Evolutionary conservation across 2,888 invertebrate species (phyloP).

Genomic region (Drosophila prolongata): DNA sequence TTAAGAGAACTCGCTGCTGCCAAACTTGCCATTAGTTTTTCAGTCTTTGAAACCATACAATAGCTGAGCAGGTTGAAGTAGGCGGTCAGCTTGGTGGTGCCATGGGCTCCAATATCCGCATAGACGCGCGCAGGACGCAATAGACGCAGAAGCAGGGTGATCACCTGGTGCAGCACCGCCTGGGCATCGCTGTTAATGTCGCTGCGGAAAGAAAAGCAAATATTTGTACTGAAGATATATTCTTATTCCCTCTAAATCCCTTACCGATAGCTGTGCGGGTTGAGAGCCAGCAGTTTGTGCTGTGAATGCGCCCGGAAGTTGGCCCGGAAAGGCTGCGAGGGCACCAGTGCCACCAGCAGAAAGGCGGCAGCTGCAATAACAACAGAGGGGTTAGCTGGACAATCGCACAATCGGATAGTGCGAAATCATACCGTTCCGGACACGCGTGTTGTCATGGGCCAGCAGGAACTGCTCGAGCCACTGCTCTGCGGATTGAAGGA

Average conservation of each 20-base stretch:
- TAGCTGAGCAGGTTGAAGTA: constrained; percentile 97
- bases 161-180: constrained; percentile 88
- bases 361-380: constrained; percentile 90
- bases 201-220: constrained; percentile 53
- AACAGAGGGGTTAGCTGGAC: neutral
- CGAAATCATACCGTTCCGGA: constrained; percentile 88
- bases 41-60: constrained; percentile 94
- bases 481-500: constrained; percentile 94
- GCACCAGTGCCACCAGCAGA: constrained; percentile 94
- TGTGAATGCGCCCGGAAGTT: constrained; percentile 89
- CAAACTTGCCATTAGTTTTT: constrained; percentile 93
- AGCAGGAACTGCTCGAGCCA: constrained; percentile 96
- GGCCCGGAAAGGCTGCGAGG: constrained; percentile 95
- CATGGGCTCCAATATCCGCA: constrained; percentile 93
- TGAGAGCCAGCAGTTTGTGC: constrained; percentile 82
- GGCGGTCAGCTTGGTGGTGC: constrained; percentile 95
- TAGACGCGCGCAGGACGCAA: constrained; percentile 93
- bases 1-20: neutral
- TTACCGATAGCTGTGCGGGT: constrained; percentile 80
- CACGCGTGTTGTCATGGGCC: constrained; percentile 93
- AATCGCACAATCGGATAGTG: no score
- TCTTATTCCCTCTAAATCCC: neutral
- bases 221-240: no score
- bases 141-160: constrained; percentile 90
- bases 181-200: constrained; percentile 87